Evolutionary conservation across 92 coral and sea anemone genomes (phyloP).

Genomic region (Umimayanthus chanpuru): DNA sequence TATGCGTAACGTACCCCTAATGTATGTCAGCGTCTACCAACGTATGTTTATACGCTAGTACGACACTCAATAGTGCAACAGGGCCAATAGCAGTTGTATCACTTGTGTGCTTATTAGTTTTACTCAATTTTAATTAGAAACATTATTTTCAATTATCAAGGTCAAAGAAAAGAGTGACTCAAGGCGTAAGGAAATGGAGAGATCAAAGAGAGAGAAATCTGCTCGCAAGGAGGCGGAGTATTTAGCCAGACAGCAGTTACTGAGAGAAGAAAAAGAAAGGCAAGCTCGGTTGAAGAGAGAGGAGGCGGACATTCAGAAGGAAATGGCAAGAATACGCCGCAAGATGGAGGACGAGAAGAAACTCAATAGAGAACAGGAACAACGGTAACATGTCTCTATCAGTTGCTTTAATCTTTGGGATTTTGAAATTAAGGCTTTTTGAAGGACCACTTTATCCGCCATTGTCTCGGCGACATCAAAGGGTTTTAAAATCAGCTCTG

Average conservation of each 20-base stretch:
- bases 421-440: neutral
- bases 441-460: too few relatives aligned
- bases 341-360: constrained; percentile 86
- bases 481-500: too few relatives aligned
- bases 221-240: constrained; percentile 88
- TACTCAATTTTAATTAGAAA: neutral
- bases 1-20: too few relatives aligned
- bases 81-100: too few relatives aligned
- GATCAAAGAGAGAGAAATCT: constrained; percentile 67
- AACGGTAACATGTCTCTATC: constrained; percentile 48
- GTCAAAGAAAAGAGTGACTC: constrained; percentile 88
- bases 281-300: constrained; percentile 72
- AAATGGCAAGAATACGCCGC: constrained; percentile 87
- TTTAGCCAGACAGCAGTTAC: constrained; percentile 88
- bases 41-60: too few relatives aligned
- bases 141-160: constrained; percentile 31
- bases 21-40: too few relatives aligned
- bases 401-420: neutral
- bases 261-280: constrained; percentile 87
- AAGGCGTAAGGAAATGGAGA: constrained; percentile 74
- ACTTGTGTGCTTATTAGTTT: too few relatives aligned
- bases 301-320: constrained; percentile 81
- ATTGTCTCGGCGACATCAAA: too few relatives aligned
- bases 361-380: constrained; percentile 65
- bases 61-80: too few relatives aligned